Conservation (phyloP, 2,113 vertebrate genomes). For the Orientallactaga bullata region DNA sequence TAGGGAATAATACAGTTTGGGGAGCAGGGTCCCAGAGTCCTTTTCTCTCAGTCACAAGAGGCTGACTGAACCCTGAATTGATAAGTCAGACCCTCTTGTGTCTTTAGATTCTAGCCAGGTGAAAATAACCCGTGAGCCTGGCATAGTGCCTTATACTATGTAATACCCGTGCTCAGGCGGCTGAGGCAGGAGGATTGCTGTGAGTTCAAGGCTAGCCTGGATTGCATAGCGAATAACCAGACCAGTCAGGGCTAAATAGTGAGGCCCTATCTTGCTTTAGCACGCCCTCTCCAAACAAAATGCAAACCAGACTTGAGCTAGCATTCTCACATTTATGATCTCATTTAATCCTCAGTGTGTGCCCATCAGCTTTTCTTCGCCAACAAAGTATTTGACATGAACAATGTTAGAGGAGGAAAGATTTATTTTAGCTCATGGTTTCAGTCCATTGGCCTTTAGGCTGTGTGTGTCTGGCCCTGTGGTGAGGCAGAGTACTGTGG, state of each 20-base stretch:
- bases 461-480: not conserved
- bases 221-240: not conserved
- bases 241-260: not conserved
- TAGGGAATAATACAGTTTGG: not conserved
- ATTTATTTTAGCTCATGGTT: not conserved
- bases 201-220: not conserved
- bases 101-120: not conserved
- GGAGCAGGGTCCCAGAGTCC: not conserved
- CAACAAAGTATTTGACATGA: not conserved
- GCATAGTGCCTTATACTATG: not conserved
- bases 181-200: not conserved
- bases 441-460: not conserved
- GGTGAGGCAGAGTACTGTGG: not conserved
- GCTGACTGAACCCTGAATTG: not conserved
- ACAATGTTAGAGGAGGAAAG: not conserved
- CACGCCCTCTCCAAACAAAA: not conserved
- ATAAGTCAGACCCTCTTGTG: not conserved
- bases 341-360: not conserved
- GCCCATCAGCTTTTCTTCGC: not conserved
- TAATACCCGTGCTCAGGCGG: not conserved
- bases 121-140: not conserved
- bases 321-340: not conserved
- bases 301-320: not conserved
- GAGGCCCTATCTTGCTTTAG: not conserved
- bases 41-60: not conserved